phyloP scores from a whole-genome alignment of 2,797 vertebrate species.

The Notolabrus celidotus region DNA sequence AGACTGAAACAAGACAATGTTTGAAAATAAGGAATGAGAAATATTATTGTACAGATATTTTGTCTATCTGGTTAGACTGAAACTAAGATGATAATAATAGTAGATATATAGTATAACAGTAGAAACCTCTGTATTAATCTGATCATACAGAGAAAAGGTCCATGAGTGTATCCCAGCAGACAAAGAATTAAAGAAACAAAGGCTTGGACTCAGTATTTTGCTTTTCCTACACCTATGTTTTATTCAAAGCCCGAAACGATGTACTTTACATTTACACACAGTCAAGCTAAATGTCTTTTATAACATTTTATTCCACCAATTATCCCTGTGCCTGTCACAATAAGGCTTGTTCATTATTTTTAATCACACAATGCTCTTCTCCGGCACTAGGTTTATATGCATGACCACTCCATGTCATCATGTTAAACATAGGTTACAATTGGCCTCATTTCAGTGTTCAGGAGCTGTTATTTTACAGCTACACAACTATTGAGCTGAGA shows the following conservation, averaged over 20 bases:
- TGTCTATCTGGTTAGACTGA: no score
- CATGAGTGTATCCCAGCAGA: no score
- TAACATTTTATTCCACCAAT: not conserved
- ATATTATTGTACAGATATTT: no score
- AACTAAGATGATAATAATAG: no score
- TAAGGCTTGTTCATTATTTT: not conserved
- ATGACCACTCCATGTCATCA: not conserved
- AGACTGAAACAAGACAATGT: no score
- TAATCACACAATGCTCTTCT: not conserved
- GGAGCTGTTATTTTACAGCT: not conserved
- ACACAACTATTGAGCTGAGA: conserved; percentile 13
- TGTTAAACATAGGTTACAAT: not conserved
- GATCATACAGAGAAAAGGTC: no score
- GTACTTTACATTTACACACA: not conserved
- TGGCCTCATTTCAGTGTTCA: conserved; percentile 1
- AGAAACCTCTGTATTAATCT: no score
- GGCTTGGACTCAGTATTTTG: no score
- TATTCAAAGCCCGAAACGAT: not conserved
- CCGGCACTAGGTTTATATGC: not conserved
- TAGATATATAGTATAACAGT: no score
- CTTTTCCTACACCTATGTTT: no score
- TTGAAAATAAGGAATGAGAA: no score
- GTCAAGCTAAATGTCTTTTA: not conserved
- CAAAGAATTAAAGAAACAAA: no score
- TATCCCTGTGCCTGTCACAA: conserved; percentile 7